Conservation (phyloP, 2,888 invertebrate genomes). For the Dasypogon diadema region DNA sequence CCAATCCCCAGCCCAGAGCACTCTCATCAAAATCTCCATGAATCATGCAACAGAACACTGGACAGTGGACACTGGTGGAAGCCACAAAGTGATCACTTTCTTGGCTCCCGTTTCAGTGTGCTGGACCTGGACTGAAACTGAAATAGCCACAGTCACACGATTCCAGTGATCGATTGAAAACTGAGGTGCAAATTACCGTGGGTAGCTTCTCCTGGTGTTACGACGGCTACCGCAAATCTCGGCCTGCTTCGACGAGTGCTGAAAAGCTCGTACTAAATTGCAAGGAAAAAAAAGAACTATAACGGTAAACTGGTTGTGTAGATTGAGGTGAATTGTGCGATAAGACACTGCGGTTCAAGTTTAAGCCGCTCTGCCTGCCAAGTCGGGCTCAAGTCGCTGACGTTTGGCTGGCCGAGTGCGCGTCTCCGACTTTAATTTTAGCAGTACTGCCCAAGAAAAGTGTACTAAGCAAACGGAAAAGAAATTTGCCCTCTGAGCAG, state of each 20-base stretch:
- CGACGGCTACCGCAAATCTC: conserved; percentile 7
- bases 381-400: not conserved
- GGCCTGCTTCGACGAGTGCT: conserved; percentile 3
- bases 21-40: too few relatives aligned
- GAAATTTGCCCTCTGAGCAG: conserved; percentile 33
- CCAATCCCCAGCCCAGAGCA: too few relatives aligned
- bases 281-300: conserved; percentile 13
- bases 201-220: conserved; percentile 27
- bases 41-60: too few relatives aligned
- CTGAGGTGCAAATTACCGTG: not conserved
- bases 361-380: not conserved
- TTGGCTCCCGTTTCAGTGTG: too few relatives aligned
- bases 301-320: conserved; percentile 38
- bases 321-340: conserved; percentile 43
- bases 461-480: conserved; percentile 16
- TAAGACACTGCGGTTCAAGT: conserved; percentile 32
- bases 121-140: too few relatives aligned
- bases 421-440: not conserved
- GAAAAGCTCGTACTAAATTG: not conserved
- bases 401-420: conserved; percentile 9
- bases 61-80: too few relatives aligned
- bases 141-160: not conserved
- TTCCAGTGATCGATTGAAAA: not conserved
- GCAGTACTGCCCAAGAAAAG: conserved; percentile 5
- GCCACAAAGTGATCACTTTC: too few relatives aligned